Percentiles rank a stretch among this genome's conserved stretches.
Conservation (phyloP, 2,888 invertebrate species). For the Plusia festucae region DNA sequence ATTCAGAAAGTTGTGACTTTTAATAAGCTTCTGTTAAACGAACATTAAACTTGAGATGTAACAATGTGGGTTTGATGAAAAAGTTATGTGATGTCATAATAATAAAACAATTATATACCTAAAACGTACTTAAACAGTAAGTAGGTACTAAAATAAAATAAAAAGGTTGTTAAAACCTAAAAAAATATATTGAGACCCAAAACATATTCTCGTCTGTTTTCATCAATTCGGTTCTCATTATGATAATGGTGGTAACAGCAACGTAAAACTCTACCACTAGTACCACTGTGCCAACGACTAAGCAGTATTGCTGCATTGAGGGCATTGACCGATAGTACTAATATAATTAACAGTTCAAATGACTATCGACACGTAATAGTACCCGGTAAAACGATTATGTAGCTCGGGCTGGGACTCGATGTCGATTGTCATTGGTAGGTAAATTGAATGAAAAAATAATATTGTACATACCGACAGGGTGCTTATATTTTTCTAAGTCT, state of each 20-base stretch:
- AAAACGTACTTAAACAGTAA: too few species aligned
- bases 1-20: constrained; percentile 73
- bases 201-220: too few species aligned
- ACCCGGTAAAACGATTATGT: not conserved
- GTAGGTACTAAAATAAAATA: too few species aligned
- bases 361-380: constrained; percentile 4
- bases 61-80: constrained; percentile 19
- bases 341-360: not conserved
- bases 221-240: too few species aligned
- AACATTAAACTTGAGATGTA: constrained; percentile 66
- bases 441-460: not conserved
- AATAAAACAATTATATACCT: too few species aligned
- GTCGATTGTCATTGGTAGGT: not conserved
- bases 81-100: too few species aligned
- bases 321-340: not conserved
- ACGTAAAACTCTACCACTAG: too few species aligned
- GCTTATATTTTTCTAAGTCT: too few species aligned
- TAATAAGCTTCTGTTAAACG: constrained; percentile 77
- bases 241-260: too few species aligned
- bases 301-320: not conserved
- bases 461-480: constrained; percentile 1
- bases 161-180: too few species aligned
- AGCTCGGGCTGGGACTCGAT: not conserved
- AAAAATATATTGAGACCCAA: too few species aligned
- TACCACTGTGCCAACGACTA: too few species aligned